Percentiles rank a stretch among this genome's conserved stretches.
phyloP scores from a whole-genome alignment of 2,888 invertebrate species.

The Amiota minor region DNA sequence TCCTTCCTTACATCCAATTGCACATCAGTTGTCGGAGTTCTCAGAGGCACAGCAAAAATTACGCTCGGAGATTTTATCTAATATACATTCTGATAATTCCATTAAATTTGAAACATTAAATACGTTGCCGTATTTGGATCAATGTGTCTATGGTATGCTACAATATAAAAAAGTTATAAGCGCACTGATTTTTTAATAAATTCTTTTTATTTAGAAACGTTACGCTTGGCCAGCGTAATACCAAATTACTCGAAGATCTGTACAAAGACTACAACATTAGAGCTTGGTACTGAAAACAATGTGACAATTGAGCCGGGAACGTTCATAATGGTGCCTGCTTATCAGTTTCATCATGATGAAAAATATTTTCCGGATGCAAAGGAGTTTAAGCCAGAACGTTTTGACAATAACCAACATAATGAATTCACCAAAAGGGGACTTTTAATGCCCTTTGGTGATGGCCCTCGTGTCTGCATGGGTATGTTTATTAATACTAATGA shows the following conservation, averaged over 20 bases:
- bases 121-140: conserved; percentile 65
- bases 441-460: conserved; percentile 69
- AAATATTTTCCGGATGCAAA: conserved; percentile 61
- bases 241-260: conserved; percentile 60
- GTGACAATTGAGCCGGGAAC: conserved; percentile 60
- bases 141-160: conserved; percentile 62
- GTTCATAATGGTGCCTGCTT: conserved; percentile 66
- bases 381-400: conserved; percentile 64
- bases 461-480: conserved; percentile 69
- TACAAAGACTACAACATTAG: conserved; percentile 51
- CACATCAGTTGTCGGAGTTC: conserved; percentile 55
- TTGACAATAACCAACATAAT: conserved; percentile 58
- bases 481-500: background rate
- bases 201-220: conserved; percentile 52
- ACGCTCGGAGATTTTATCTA: conserved; percentile 54
- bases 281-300: conserved; percentile 45
- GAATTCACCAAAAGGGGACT: conserved; percentile 56
- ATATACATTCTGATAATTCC: conserved; percentile 30
- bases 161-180: background rate
- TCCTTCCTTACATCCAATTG: background rate
- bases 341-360: conserved; percentile 67
- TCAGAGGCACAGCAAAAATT: conserved; percentile 58
- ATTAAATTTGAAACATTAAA: conserved; percentile 58
- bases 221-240: conserved; percentile 61
- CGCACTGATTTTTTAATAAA: too few species aligned